Base-by-base conservation (phyloP, 2,888 invertebrate species). In the Poecilus cupreus region DNA sequence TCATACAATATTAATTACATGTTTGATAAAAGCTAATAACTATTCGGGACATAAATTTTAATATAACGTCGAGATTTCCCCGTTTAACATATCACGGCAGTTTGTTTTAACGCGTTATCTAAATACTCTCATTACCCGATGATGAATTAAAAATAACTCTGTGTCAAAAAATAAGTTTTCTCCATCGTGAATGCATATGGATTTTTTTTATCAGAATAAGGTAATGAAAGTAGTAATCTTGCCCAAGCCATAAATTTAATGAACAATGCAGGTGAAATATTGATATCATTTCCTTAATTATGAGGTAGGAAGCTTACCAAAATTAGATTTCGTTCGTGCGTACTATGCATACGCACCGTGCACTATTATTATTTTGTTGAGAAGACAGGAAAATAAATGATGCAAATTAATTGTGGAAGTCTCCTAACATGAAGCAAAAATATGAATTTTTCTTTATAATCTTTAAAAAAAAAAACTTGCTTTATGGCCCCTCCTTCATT, bases 101-200 rank as follows among this genome's bases (percentile, higher is more conserved):
- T 80, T 80, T 80, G 80, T 80, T 80, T n/a, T 80, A 54, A 13
- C 54, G 13, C 18, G 54, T 80, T 80, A 80, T 80, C 80, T 68
- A 11, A 32, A 49, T 39, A 24, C 46, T n/a, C 64, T 32, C 37
- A 68, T 68, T 68, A 68, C 32, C 32, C 8, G 16, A 11, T 68
- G 64, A 68, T 60, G 70, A 49, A 79, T 68, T 79, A 68, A 76
- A 79, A 79, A 68, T 49, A 78, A 26, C 18, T 46, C 6, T 78
- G 70, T 70, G 79, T 79, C 49, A 49, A 79, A 64, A 78, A 49
- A 49, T 68, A 37, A 37, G 16, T 37, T 68, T 51, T n/a, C 26
- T 10, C 22, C 49, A 49, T 49, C 18, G 4, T 32, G n/a, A 2
- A 49, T 54, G 54, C 20, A 22, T 54, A 54, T 54, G 43, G 43